Percentiles rank a stretch among this genome's conserved stretches.
Evolutionary conservation across 2,888 invertebrate genomes (phyloP).

Genomic region (Eupeodes latifasciatus): DNA sequence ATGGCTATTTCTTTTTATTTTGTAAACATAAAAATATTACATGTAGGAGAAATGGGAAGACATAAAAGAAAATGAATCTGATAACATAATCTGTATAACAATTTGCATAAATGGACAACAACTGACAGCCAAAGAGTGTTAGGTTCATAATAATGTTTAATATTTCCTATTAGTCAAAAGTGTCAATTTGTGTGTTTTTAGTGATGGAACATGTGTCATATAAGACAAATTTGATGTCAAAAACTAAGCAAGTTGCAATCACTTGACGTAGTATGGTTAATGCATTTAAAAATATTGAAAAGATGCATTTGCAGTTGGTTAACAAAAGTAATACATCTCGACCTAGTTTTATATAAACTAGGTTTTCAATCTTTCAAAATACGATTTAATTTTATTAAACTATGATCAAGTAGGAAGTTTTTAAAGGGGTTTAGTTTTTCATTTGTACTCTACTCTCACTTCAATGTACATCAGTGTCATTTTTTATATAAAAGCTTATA

Average conservation of each 20-base stretch:
- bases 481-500: too few relatives aligned
- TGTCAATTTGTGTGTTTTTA: background rate
- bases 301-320: background rate
- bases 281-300: background rate
- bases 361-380: too few relatives aligned
- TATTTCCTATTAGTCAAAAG: slow-evolving; percentile 16
- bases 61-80: slow-evolving; percentile 13
- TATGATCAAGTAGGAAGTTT: too few relatives aligned
- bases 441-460: too few relatives aligned
- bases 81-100: slow-evolving; percentile 57
- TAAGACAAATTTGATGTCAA: background rate
- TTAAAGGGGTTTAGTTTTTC: too few relatives aligned
- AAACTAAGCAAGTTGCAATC: background rate
- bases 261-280: background rate
- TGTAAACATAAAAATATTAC: background rate
- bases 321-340: too few relatives aligned
- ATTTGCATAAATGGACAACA: slow-evolving; percentile 61
- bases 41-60: slow-evolving; percentile 1
- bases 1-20: background rate
- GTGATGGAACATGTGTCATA: slow-evolving; percentile 13
- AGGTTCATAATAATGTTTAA: slow-evolving; percentile 34
- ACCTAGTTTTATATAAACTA: too few relatives aligned
- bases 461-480: too few relatives aligned
- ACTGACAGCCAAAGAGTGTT: slow-evolving; percentile 49
- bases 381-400: too few relatives aligned